These are phyloP conservation scores for Xerus rutilus DNA, from an alignment of 2,797 vertebrate species.

Conservation along the genomic window DNA sequence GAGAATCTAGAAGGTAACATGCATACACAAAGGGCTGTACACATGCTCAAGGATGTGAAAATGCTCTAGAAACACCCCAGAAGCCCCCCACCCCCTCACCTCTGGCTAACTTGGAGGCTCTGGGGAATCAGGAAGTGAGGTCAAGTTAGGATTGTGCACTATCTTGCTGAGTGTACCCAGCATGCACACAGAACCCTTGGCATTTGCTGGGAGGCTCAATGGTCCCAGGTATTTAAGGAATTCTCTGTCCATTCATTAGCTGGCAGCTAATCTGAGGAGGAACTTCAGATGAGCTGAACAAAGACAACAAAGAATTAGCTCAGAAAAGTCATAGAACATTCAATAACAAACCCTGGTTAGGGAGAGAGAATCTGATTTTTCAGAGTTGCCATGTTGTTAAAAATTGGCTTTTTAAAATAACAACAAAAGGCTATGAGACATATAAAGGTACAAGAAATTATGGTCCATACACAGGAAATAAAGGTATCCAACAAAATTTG, in stretches of 20 bases:
- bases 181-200: not conserved
- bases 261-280: not conserved
- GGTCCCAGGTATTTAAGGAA: not conserved
- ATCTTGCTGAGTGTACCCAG: not conserved
- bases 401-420: not conserved
- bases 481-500: not conserved
- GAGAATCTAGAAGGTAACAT: not conserved
- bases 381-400: not conserved
- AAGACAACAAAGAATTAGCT: not conserved
- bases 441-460: not conserved
- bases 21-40: not conserved
- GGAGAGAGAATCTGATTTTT: not conserved
- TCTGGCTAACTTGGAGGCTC: not conserved
- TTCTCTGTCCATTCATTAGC: not conserved
- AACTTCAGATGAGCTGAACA: not conserved
- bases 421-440: not conserved
- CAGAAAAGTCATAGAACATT: not conserved
- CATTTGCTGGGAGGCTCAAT: not conserved
- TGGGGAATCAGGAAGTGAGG: not conserved
- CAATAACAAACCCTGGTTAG: not conserved
- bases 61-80: not conserved
- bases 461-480: not conserved
- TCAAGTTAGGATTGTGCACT: too few species aligned
- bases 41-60: not conserved
- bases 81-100: too few species aligned